Evolutionary conservation across 2,797 vertebrate species (phyloP).

Genomic region (Leuciscus waleckii): DNA sequence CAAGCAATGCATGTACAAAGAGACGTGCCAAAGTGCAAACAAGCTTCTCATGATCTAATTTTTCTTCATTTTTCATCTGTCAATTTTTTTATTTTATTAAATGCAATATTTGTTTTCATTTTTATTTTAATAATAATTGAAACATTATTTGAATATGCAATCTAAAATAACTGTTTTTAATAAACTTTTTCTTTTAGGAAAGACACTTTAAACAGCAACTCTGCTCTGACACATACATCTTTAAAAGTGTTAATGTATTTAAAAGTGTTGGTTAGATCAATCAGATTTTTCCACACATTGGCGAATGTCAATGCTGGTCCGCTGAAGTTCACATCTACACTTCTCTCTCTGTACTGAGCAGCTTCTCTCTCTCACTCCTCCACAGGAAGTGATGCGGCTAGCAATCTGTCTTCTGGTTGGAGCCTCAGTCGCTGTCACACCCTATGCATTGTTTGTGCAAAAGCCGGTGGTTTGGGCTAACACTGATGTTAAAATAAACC

Average conservation of each 20-base stretch:
- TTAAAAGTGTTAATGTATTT: background rate
- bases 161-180: background rate
- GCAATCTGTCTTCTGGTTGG: background rate
- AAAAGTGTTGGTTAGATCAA: background rate
- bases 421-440: background rate
- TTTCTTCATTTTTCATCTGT: background rate
- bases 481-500: background rate
- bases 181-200: background rate
- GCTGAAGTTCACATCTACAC: slow-evolving; percentile 9
- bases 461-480: background rate
- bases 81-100: background rate
- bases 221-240: background rate
- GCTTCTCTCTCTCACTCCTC: background rate
- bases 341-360: slow-evolving; percentile 19
- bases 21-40: background rate
- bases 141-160: background rate
- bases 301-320: background rate
- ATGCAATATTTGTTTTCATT: background rate
- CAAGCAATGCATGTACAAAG: slow-evolving; percentile 5
- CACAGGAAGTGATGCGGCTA: slow-evolving; percentile 22
- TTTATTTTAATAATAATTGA: background rate
- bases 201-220: background rate
- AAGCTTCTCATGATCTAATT: background rate
- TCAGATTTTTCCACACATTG: background rate
- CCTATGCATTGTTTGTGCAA: background rate